These are phyloP conservation scores for Scomber japonicus DNA, from an alignment of 2,113 vertebrate genomes.

Conservation along the genomic window DNA sequence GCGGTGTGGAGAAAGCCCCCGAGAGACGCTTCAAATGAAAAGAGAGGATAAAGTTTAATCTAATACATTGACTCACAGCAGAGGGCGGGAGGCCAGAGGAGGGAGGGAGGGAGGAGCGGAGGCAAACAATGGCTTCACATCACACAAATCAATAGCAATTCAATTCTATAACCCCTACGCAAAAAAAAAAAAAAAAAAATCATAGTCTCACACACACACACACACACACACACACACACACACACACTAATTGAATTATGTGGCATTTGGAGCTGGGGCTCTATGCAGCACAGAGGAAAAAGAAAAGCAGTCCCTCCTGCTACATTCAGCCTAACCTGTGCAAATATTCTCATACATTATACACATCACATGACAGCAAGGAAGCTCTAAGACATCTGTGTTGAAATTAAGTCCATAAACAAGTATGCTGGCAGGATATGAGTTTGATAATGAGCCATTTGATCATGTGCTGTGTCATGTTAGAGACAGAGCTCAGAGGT, in stretches of 20 bases:
- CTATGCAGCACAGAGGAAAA: conserved; percentile 17
- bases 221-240: not conserved
- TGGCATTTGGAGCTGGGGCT: not conserved
- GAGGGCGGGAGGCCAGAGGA: conserved; percentile 6
- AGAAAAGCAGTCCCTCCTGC: too few species aligned
- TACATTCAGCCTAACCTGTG: not conserved
- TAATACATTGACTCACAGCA: conserved; percentile 45
- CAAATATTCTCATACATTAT: too few species aligned
- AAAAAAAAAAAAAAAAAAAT: not conserved
- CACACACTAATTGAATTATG: conserved; percentile 27
- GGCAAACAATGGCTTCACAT: conserved; percentile 19
- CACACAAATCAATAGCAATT: conserved; percentile 45
- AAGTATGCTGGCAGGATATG: too few species aligned
- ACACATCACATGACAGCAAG: too few species aligned
- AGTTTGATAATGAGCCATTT: too few species aligned
- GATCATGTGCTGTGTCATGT: too few species aligned
- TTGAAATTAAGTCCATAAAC: too few species aligned
- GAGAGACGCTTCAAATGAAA: conserved; percentile 71
- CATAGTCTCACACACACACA: not conserved
- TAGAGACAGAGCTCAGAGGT: too few species aligned
- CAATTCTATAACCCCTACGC: conserved; percentile 13
- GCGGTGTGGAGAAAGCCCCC: conserved; percentile 13
- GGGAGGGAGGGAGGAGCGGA: not conserved
- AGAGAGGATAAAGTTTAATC: conserved; percentile 60
- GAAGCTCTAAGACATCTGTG: too few species aligned